Base-by-base conservation (phyloP, 2,888 invertebrate species). In the Urechis unicinctus region DNA sequence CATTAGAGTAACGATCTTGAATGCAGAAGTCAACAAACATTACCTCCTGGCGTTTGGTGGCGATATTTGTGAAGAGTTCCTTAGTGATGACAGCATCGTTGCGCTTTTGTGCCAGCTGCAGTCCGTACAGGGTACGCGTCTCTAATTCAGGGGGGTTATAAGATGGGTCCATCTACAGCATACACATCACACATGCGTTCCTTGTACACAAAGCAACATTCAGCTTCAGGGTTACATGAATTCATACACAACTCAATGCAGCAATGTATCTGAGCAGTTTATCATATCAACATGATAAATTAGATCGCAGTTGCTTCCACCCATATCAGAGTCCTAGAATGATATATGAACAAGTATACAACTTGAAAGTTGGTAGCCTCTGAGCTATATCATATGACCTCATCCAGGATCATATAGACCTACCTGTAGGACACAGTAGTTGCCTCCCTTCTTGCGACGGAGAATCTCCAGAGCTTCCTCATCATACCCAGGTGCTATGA, bases 371-470 rank as follows among this genome's bases (percentile, higher is more conserved):
- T n/a, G n/a, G n/a, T n/a, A n/a, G n/a, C n/a, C n/a, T n/a, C n/a
- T n/a, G n/a, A n/a, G n/a, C 9, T 36, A 36, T 13, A 36, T 13
- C 9, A 9, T 36, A 36, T 13, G 9, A 36, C 13, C 9, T 36
- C 9, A 26, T 13, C 5, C 28, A 13, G 9, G 24, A 49, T 24
- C 21, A 5, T 17, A 21, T 30, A 22, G 17, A 55, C 59, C 53
- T 59, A 82, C 82, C 84, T 90, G 85, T 42, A 97, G 80, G 24
- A 97, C 83, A 70, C 94, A 95, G 74, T 96, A 97, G 49, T 80
- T 84, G 17, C 96, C 96, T 58, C 87, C 88, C 77, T 98, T 98
- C 82, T 98, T 98, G 79, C 94, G 95, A 71, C 86, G 88, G 44
- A 98, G 79, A 30, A 96, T 81, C 58, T 86, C 85, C 42, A 97